These are phyloP conservation scores for Miichthys miiuy DNA, from an alignment of 2,797 vertebrate genomes.

Conservation along the genomic window DNA sequence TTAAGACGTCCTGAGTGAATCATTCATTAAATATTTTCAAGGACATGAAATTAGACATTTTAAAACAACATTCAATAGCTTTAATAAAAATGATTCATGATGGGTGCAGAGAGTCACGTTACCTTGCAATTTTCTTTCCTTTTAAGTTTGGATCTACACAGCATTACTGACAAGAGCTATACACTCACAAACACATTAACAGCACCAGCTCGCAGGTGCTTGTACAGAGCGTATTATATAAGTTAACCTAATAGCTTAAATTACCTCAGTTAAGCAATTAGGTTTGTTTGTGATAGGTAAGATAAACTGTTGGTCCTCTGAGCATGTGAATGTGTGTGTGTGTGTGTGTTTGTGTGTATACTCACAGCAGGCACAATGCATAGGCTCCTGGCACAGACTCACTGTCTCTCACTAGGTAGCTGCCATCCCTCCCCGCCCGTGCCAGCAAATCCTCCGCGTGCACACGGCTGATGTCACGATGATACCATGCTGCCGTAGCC, in stretches of 20 bases:
- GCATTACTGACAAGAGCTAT: not conserved
- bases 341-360: constrained; percentile 61
- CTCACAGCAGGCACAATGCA: constrained; percentile 93
- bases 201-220: not conserved
- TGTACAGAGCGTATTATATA: not conserved
- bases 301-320: not conserved
- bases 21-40: constrained; percentile 37
- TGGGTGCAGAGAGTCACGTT: not conserved
- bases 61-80: constrained; percentile 10
- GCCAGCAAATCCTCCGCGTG: constrained; percentile 90
- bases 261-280: not conserved
- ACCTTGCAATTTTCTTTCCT: not conserved
- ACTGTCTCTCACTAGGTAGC: constrained; percentile 92
- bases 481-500: constrained; percentile 88
- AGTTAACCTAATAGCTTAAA: not conserved
- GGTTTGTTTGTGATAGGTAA: not conserved
- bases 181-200: not conserved
- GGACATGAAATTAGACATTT: not conserved
- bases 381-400: constrained; percentile 92
- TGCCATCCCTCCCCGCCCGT: constrained; percentile 89
- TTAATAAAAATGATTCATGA: not conserved
- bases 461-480: constrained; percentile 91
- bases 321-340: constrained; percentile 8
- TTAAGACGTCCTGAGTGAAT: constrained; percentile 16
- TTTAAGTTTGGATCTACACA: not conserved